phyloP scores from a whole-genome alignment of 1,140 invertebrate genomes.

The Pogonus chalceus region DNA sequence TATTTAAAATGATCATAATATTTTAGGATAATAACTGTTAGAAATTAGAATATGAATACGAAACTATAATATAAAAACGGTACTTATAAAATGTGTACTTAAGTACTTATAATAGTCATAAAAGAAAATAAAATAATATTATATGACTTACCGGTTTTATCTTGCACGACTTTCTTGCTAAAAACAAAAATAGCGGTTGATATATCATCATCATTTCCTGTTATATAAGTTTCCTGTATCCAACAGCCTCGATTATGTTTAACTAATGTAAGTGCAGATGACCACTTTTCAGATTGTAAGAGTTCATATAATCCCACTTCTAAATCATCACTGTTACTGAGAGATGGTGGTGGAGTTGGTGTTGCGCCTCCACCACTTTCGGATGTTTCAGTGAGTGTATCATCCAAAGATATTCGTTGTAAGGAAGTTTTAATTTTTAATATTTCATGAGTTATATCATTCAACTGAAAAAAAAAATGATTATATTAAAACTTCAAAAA shows the following conservation, averaged over 20 bases:
- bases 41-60: constrained; percentile 4
- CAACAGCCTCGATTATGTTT: constrained; percentile 50
- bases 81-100: constrained; percentile 3
- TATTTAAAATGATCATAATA: constrained; percentile 4
- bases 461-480: constrained; percentile 34
- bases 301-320: constrained; percentile 49
- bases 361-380: constrained; percentile 35
- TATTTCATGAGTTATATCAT: constrained; percentile 47
- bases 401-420: constrained; percentile 42
- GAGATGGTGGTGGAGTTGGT: constrained; percentile 42
- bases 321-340: constrained; percentile 39
- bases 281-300: constrained; percentile 52
- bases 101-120: neutral
- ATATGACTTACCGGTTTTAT: constrained; percentile 46
- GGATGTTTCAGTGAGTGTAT: constrained; percentile 39
- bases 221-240: constrained; percentile 46
- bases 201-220: constrained; percentile 51
- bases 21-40: neutral
- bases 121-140: constrained; percentile 11
- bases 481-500: neutral
- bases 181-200: constrained; percentile 60
- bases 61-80: neutral
- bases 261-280: constrained; percentile 51
- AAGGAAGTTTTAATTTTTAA: constrained; percentile 41
- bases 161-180: constrained; percentile 56